These are phyloP conservation scores for Chondrilla cf. caribensis DNA, from an alignment of 37 sponge, comb jelly and placozoan species.

Conservation along the genomic window DNA sequence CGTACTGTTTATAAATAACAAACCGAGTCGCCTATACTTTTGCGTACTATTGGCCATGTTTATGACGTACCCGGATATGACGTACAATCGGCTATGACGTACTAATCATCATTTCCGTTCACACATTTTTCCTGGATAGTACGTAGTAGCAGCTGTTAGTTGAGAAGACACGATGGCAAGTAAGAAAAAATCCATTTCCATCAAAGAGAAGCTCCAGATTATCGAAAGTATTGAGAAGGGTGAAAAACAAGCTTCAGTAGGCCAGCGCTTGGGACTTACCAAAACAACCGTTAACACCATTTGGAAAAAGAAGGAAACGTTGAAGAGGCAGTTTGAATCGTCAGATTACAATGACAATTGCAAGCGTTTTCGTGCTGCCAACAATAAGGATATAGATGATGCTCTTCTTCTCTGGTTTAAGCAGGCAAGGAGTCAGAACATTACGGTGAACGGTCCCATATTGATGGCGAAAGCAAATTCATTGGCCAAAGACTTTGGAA, in stretches of 20 bases:
- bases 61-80: constrained; percentile 13
- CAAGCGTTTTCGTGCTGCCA: not conserved
- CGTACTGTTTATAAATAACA: too few species aligned
- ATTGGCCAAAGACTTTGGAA: not conserved
- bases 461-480: too few species aligned
- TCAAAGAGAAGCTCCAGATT: not conserved
- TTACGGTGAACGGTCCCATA: too few species aligned
- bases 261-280: not conserved
- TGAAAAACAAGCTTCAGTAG: not conserved
- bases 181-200: constrained; percentile 8
- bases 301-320: too few species aligned
- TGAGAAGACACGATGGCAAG: not conserved
- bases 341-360: not conserved
- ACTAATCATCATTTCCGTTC: not conserved
- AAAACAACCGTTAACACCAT: constrained; percentile 1
- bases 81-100: not conserved
- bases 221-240: constrained; percentile 8
- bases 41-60: not conserved
- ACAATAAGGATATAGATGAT: too few species aligned
- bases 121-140: not conserved
- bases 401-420: too few species aligned
- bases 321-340: too few species aligned
- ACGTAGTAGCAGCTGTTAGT: constrained; percentile 1
- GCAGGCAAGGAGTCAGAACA: too few species aligned
- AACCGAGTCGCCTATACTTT: too few species aligned